Evolutionary conservation across 2,797 vertebrate genomes (phyloP), one percentile per base, ranked within the genome.

Genomic region (Sebastes kiyomatsui): DNA sequence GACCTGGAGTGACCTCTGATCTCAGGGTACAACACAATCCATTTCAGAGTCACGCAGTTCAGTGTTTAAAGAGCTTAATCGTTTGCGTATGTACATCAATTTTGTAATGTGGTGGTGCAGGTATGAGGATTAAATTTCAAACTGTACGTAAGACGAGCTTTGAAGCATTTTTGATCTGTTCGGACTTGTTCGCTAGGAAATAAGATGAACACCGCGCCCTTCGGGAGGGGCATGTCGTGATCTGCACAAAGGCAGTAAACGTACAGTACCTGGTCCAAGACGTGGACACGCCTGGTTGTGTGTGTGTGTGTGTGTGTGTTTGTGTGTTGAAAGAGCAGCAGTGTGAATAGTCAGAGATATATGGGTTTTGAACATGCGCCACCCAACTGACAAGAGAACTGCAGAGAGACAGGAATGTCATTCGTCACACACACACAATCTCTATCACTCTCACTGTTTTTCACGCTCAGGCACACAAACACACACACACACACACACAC

Each of bases 171-270:
- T 83, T 68, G 88, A 38, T 85, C 75, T 93, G 94, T 90, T 79
- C 27, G 56, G 85, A 94, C 94, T 90, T 87, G 94, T 84, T 83
- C 74, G 69, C 71, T 72, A 79, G 82, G 87, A 93, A 88, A 92
- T 76, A 70, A 75, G 54, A 59, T 74, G 42, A 74, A 69, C 4
- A 6, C 85, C 80, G 28, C 88, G 81, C 92, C 90, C 79, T 66
- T 58, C 23, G 66, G 86, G 92, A 87, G 90, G 80, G 84, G 90
- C 90, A 72, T 68, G 87, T 58, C 30, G 7, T 27, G 22, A 91
- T 85, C 84, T 89, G 85, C 52, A 38, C 13, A 13, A 79, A 86
- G 67, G 70, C 84, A 83, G 49, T 75, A 72, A 82, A 83, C 13
- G 28, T 42, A 61, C 20, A 7, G 7, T 28, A 76, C 54, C 65